Evolutionary conservation across 2,113 vertebrate species (phyloP), one percentile per base, ranked within the genome.

Genomic region (Pomatorhinus ruficollis): DNA sequence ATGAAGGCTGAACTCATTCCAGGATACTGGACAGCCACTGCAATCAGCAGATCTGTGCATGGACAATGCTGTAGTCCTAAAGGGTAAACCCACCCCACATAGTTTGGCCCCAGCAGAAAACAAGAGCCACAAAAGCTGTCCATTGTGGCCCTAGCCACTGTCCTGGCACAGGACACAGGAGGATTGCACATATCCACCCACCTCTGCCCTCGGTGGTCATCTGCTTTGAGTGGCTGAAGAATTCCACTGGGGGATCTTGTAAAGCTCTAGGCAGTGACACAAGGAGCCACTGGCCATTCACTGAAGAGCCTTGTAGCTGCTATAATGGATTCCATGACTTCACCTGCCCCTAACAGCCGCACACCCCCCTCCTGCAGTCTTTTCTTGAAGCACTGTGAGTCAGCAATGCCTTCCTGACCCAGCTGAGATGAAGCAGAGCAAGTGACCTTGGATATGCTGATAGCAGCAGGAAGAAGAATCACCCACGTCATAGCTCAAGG

Each of bases 391-490:
- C 56, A 31, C 1, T 25, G 59, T 94, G 94, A 97, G 89, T 97
- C 96, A 96, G 95, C 96, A 94, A 18, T 65, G 86, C 54, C 45
- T 74, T 90, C 71, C 88, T 86, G 86, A 95, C 86, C 81, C 72
- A 90, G 70, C 37, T 85, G 84, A 95, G 95, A 91, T 42, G 66
- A 89, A 87, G 71, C 84, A 91, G 70, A 87, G 44, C 50, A 60
- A 87, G 59, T 63, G 81, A 90, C 93, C 91, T 96, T 91, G 87
- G 70, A 70, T 90, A 53, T 85, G 91, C 87, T 95, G 94, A 91
- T 72, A 93, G 59, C 75, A 95, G 89, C 93, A 96, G 75, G 70
- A 96, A 87, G 78, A 93, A 76, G 84, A 96, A 91, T 86, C 70
- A 77, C 40, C 78, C 81, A 27, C 10, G 0, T 54, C 15, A 27